Conservation (phyloP, 1,140 invertebrate genomes). For the Habropoda laboriosa region DNA sequence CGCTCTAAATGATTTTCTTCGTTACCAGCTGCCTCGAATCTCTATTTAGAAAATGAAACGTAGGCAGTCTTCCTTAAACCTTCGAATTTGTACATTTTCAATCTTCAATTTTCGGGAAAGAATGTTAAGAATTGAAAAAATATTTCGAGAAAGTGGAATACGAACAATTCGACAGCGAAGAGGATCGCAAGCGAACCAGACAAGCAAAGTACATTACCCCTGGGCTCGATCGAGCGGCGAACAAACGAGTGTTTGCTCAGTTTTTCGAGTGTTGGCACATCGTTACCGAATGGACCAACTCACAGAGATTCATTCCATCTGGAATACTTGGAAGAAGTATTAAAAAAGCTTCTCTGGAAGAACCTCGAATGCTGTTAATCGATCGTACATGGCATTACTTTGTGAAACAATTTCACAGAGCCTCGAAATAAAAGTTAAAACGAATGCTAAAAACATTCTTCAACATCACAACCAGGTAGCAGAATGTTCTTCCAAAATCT, state of each 20-base stretch:
- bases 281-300: constrained; percentile 34
- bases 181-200: constrained; percentile 15
- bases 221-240: constrained; percentile 33
- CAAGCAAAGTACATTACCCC: constrained; percentile 70
- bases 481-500: not conserved
- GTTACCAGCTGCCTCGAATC: not conserved
- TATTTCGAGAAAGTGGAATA: constrained; percentile 1
- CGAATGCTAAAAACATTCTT: no score
- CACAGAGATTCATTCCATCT: constrained; percentile 8
- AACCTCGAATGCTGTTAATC: no score
- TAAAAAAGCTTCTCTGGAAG: no score
- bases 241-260: constrained; percentile 51
- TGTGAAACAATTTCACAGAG: no score
- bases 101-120: not conserved
- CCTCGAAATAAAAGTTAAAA: no score
- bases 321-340: no score
- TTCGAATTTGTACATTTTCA: no score
- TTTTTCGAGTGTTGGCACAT: constrained; percentile 47
- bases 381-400: no score
- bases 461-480: no score
- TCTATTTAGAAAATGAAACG: constrained; percentile 19
- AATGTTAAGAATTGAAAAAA: not conserved
- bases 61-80: not conserved
- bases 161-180: not conserved
- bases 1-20: constrained; percentile 60